Conservation (phyloP, 2,888 invertebrate genomes). For the Schrankia costaestrigalis region DNA sequence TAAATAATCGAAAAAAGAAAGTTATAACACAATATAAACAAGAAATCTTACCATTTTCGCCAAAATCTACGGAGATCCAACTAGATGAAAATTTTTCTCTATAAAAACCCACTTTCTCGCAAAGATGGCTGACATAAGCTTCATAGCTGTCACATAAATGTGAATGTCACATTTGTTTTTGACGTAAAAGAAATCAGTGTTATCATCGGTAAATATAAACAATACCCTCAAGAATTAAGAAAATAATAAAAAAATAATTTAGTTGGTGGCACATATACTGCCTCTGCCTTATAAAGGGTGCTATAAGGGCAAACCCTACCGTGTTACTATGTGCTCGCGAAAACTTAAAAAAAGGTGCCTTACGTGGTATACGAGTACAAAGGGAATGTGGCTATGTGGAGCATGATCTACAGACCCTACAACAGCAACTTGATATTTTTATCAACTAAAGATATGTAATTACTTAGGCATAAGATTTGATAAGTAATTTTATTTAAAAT, state of each 20-base stretch:
- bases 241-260: slow-evolving; percentile 3
- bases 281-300: neutral
- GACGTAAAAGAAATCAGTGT: neutral
- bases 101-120: neutral
- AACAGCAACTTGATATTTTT: too few species aligned
- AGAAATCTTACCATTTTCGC: neutral
- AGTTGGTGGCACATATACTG: slow-evolving; percentile 2
- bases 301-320: too few species aligned
- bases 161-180: neutral
- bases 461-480: too few species aligned
- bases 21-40: neutral
- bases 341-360: too few species aligned
- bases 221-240: neutral
- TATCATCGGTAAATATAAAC: neutral
- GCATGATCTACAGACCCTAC: too few species aligned
- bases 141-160: neutral
- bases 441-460: too few species aligned
- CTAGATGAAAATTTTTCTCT: neutral
- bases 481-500: too few species aligned
- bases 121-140: neutral
- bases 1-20: neutral
- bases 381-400: too few species aligned
- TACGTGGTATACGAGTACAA: too few species aligned
- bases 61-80: neutral
- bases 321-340: too few species aligned